Conservation (phyloP, 2,797 vertebrate genomes). For the Karalla daura region DNA sequence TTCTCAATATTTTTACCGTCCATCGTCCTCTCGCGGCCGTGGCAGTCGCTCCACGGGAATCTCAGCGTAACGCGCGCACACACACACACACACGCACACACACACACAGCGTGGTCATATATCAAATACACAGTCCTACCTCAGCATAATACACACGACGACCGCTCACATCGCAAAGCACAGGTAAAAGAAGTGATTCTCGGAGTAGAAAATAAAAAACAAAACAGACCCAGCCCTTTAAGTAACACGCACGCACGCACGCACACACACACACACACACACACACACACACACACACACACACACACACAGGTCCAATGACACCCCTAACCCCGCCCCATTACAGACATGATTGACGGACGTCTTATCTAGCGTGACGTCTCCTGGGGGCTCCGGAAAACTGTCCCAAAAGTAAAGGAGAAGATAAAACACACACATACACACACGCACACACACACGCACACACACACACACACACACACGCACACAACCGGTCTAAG, state of each 20-base stretch:
- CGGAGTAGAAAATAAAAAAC: slow-evolving; percentile 61
- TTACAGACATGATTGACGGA: slow-evolving; percentile 15
- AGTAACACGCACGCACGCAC: slow-evolving; percentile 42
- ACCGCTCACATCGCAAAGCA: slow-evolving; percentile 68
- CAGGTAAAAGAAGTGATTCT: slow-evolving; percentile 57
- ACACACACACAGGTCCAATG: too few species aligned
- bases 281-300: too few species aligned
- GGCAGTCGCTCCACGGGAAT: slow-evolving; percentile 24
- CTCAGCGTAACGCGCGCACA: too few species aligned
- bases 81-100: too few species aligned
- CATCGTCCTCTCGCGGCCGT: slow-evolving; percentile 56
- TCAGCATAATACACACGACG: slow-evolving; percentile 66
- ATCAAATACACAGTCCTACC: slow-evolving; percentile 70
- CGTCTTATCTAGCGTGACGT: slow-evolving; percentile 21
- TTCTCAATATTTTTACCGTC: slow-evolving; percentile 33
- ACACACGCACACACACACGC: slow-evolving; percentile 30
- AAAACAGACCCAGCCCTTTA: slow-evolving; percentile 53
- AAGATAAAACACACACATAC: slow-evolving; percentile 39
- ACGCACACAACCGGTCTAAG: slow-evolving; percentile 45
- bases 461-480: slow-evolving; percentile 34
- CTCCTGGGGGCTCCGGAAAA: too few species aligned
- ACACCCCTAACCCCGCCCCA: too few species aligned
- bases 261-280: too few species aligned
- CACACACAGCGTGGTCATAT: slow-evolving; percentile 51
- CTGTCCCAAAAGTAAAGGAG: slow-evolving; percentile 34